Conservation (phyloP, 2,113 vertebrate genomes). For the Cromileptes altivelis region DNA sequence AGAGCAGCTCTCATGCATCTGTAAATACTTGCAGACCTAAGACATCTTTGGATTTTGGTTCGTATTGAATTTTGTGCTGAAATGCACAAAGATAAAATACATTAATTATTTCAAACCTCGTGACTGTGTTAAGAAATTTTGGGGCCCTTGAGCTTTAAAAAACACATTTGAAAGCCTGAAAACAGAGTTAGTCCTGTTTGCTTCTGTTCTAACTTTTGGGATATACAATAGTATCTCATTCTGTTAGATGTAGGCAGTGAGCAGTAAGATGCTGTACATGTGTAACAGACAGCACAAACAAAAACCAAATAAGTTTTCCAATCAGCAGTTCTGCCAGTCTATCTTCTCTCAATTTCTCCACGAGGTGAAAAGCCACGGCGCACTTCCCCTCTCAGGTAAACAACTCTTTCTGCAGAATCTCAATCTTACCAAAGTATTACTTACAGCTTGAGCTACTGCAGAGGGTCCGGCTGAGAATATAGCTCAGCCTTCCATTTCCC, state of each 20-base stretch:
- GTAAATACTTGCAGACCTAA: conserved; percentile 3
- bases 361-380: conserved; percentile 19
- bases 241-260: background rate
- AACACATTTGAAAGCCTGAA: background rate
- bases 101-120: conserved; percentile 1
- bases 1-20: conserved; percentile 16
- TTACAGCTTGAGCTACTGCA: background rate
- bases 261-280: background rate
- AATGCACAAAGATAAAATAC: conserved; percentile 10
- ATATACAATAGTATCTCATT: background rate
- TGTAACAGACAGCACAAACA: background rate
- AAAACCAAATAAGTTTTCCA: conserved; percentile 21
- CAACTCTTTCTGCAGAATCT: conserved; percentile 24
- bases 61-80: background rate
- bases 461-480: background rate
- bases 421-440: conserved; percentile 12
- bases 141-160: background rate
- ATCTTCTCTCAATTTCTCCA: conserved; percentile 8
- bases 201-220: background rate
- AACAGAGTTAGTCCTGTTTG: background rate
- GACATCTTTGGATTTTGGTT: conserved; percentile 1
- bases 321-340: conserved; percentile 10
- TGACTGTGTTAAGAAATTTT: background rate
- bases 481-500: conserved; percentile 14
- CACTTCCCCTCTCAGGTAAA: conserved; percentile 3